phyloP scores from a whole-genome alignment of 2,113 vertebrate species.

The Poeciliopsis occidentalis region DNA sequence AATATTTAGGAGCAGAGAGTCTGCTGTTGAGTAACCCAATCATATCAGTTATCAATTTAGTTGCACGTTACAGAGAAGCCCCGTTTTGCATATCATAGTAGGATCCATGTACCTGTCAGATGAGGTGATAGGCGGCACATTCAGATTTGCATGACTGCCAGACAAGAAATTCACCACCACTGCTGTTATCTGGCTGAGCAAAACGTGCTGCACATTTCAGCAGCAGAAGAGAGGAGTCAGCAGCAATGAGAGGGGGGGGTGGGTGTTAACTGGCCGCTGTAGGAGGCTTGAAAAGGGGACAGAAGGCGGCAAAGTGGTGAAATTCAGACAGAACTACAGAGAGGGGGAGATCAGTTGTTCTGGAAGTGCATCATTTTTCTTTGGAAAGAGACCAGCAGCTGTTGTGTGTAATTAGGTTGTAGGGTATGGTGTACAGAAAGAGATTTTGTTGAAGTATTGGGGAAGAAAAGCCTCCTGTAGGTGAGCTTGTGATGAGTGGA shows the following conservation, averaged over 20 bases:
- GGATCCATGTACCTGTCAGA: slow-evolving; percentile 56
- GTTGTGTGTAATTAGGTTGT: slow-evolving; percentile 60
- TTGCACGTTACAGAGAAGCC: not conserved
- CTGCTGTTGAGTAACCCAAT: not conserved
- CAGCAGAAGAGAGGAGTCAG: slow-evolving; percentile 17
- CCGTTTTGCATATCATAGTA: slow-evolving; percentile 4
- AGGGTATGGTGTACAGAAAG: not conserved
- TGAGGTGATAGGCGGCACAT: slow-evolving; percentile 47
- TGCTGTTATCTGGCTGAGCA: slow-evolving; percentile 48
- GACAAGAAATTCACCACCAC: slow-evolving; percentile 66
- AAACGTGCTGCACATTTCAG: slow-evolving; percentile 46
- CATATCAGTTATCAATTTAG: not conserved
- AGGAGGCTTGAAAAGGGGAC: slow-evolving; percentile 31
- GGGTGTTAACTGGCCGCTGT: not conserved
- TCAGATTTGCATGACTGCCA: slow-evolving; percentile 54
- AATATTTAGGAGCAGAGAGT: slow-evolving; percentile 3
- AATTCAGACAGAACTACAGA: slow-evolving; percentile 3
- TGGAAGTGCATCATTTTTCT: slow-evolving; percentile 74
- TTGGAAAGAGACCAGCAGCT: slow-evolving; percentile 75
- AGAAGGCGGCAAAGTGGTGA: slow-evolving; percentile 22
- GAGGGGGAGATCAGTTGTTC: slow-evolving; percentile 62
- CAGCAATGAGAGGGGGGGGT: slow-evolving; percentile 32
- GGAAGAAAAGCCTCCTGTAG: slow-evolving; percentile 31
- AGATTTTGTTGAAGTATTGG: not conserved
- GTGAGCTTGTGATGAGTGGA: not conserved